Evolutionary conservation across 2,888 invertebrate species (phyloP).

Genomic region (Petrophora chlorosata): DNA sequence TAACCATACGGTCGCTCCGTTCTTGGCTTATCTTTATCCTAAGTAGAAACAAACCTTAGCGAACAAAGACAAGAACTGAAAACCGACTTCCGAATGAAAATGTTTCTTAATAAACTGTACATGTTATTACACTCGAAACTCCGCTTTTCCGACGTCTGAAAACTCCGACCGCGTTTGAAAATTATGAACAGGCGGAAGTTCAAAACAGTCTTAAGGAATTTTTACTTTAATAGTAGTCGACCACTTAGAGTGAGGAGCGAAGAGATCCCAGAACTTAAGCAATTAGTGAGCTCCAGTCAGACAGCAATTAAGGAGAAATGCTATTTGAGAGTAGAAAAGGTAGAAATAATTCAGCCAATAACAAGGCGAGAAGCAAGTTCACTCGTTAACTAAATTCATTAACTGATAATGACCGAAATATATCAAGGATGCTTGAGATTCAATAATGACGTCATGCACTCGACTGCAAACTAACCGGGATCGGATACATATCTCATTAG

Average conservation of each 20-base stretch:
- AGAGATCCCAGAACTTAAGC: conserved; percentile 81
- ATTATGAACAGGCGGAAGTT: conserved; percentile 68
- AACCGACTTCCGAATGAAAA: not conserved
- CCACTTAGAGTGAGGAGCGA: conserved; percentile 74
- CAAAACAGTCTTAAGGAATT: conserved; percentile 72
- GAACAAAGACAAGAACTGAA: too few species aligned
- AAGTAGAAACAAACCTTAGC: too few species aligned
- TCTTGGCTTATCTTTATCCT: too few species aligned
- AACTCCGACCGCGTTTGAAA: conserved; percentile 47
- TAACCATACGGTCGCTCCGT: too few species aligned
- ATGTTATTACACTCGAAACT: conserved; percentile 18
- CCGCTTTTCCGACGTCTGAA: conserved; percentile 42
- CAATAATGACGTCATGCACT: too few species aligned
- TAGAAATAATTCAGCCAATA: conserved; percentile 80
- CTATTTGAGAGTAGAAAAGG: conserved; percentile 77
- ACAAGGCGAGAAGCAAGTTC: conserved; percentile 59
- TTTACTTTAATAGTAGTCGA: conserved; percentile 75
- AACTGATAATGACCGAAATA: conserved; percentile 74
- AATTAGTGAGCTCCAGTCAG: conserved; percentile 80
- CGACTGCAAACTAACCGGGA: too few species aligned
- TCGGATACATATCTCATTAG: too few species aligned
- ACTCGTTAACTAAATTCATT: conserved; percentile 78
- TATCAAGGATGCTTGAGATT: conserved; percentile 49
- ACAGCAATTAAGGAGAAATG: conserved; percentile 82
- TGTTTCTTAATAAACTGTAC: conserved; percentile 4